Percentiles rank a stretch among this genome's conserved stretches.
phyloP scores from a whole-genome alignment of 35 echinoderm and acorn worm species.

The Anneissia japonica region DNA sequence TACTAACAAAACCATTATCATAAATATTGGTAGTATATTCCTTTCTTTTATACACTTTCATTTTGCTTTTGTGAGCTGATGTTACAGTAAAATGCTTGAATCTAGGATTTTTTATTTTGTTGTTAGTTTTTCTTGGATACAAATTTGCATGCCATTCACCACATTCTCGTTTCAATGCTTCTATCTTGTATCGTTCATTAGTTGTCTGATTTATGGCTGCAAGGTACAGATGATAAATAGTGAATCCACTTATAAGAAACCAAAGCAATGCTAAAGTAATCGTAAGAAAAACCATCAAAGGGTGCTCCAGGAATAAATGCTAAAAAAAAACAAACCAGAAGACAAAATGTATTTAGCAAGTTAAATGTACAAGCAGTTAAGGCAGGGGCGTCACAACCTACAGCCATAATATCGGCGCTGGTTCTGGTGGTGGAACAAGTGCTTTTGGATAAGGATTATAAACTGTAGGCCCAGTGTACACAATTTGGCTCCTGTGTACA shows the following conservation, averaged over 20 bases:
- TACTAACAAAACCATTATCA: background rate
- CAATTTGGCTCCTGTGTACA: too few relatives aligned
- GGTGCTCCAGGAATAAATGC: conserved; percentile 76
- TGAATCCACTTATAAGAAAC: conserved; percentile 53
- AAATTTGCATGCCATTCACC: background rate
- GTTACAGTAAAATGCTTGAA: background rate
- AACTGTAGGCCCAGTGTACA: too few relatives aligned
- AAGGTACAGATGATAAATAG: conserved; percentile 55
- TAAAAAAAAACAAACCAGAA: conserved; percentile 10
- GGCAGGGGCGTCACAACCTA: too few relatives aligned
- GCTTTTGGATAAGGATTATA: too few relatives aligned
- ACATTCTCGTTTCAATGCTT: background rate
- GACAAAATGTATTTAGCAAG: too few relatives aligned
- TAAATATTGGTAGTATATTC: background rate
- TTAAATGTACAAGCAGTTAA: too few relatives aligned
- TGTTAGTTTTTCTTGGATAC: background rate
- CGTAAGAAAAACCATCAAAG: conserved; percentile 54
- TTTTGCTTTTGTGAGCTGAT: background rate
- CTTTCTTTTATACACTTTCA: background rate
- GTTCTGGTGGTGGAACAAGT: too few relatives aligned
- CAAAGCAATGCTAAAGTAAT: conserved; percentile 46
- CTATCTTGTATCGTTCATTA: conserved; percentile 76
- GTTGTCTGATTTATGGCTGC: conserved; percentile 70
- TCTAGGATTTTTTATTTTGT: background rate
- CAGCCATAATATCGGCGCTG: too few relatives aligned